Evolutionary conservation across 1,140 invertebrate species (phyloP).

Genomic region (Leguminivora glycinivorella): DNA sequence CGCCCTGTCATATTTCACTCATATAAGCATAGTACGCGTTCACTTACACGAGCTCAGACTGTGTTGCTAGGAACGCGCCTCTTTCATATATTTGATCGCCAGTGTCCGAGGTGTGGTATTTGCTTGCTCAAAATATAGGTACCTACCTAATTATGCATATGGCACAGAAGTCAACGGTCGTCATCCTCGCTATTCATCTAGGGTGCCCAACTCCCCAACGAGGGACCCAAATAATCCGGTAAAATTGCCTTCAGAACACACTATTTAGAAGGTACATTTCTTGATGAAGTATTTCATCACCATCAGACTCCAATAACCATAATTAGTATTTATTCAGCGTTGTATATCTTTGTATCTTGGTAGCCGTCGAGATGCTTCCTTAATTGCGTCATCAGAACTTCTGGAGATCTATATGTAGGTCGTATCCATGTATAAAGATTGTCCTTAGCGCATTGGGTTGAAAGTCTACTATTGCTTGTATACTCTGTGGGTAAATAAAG

Average conservation of each 20-base stretch:
- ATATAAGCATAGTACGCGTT: too few relatives aligned
- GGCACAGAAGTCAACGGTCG: too few relatives aligned
- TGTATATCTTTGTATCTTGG: slow-evolving; percentile 16
- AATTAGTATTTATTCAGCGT: slow-evolving; percentile 10
- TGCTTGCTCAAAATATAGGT: too few relatives aligned
- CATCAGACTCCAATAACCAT: not conserved
- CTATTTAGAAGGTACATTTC: not conserved
- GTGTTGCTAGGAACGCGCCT: too few relatives aligned
- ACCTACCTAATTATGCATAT: too few relatives aligned
- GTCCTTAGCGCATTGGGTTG: slow-evolving; percentile 30
- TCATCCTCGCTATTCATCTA: not conserved
- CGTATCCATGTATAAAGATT: not conserved
- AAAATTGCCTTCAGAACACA: too few relatives aligned
- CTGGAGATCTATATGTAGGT: slow-evolving; percentile 11
- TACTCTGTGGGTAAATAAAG: not conserved
- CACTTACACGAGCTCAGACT: too few relatives aligned
- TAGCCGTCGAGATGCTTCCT: slow-evolving; percentile 21
- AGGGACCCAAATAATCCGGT: not conserved
- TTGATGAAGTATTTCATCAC: not conserved
- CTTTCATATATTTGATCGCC: too few relatives aligned
- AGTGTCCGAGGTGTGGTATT: too few relatives aligned
- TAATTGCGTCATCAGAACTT: slow-evolving; percentile 8
- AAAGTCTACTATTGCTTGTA: slow-evolving; percentile 31
- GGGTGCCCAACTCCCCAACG: too few relatives aligned
- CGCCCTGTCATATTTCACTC: too few relatives aligned